Evolutionary conservation across 1,140 invertebrate genomes (phyloP).

Genomic region (Hesperophylax magnus): DNA sequence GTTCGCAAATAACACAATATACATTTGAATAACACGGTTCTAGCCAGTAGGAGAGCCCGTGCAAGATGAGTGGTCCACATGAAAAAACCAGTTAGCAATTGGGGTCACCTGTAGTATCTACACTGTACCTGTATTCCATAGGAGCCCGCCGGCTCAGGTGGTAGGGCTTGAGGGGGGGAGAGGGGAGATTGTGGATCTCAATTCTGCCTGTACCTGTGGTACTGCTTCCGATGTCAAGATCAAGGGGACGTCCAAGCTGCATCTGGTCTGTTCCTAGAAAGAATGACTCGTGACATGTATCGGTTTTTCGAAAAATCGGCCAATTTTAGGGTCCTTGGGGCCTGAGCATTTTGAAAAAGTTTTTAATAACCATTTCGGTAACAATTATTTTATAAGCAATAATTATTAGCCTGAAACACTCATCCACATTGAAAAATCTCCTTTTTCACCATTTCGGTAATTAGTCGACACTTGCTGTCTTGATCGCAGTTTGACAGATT

Average conservation of each 20-base stretch:
- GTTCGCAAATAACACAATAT: not conserved
- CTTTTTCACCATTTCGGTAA: no score
- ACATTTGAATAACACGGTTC: constrained; percentile 10
- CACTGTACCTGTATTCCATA: not conserved
- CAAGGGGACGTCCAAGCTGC: not conserved
- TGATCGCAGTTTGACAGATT: no score
- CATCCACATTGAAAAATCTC: no score
- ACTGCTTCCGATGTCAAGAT: constrained; percentile 33
- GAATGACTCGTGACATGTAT: not conserved
- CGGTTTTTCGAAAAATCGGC: not conserved
- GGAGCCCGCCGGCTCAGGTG: not conserved
- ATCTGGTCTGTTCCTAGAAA: not conserved
- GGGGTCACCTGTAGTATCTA: constrained; percentile 19
- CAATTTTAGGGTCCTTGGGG: not conserved
- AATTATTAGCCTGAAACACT: no score
- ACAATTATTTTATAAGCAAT: no score
- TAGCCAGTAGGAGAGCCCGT: not conserved
- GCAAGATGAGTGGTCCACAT: constrained; percentile 27
- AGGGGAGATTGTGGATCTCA: not conserved
- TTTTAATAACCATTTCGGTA: no score
- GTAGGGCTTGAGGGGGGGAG: not conserved
- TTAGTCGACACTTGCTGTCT: no score
- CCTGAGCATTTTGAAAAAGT: not conserved
- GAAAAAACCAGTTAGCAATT: constrained; percentile 32
- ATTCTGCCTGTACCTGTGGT: not conserved